Conservation (phyloP, 1,140 invertebrate genomes). For the Drosophila suzukii region DNA sequence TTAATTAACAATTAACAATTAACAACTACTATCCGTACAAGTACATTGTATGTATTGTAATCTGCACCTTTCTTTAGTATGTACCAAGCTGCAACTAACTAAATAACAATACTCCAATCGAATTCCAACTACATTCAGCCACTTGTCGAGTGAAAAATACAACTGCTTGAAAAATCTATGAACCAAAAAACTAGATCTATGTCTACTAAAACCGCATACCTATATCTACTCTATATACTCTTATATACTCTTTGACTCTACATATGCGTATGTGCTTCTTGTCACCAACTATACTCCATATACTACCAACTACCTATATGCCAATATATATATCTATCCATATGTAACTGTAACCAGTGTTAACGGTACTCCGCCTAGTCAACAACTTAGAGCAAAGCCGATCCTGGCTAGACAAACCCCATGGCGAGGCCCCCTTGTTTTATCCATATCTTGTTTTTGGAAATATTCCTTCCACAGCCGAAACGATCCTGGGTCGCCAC, state of each 20-base stretch:
- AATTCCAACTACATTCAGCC: slow-evolving; percentile 59
- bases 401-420: slow-evolving; percentile 48
- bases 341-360: slow-evolving; percentile 61
- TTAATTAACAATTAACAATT: slow-evolving; percentile 1
- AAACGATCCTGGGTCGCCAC: slow-evolving; percentile 91
- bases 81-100: slow-evolving; percentile 73
- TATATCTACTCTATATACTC: slow-evolving; percentile 62
- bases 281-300: slow-evolving; percentile 74
- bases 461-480: slow-evolving; percentile 86
- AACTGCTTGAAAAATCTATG: slow-evolving; percentile 71
- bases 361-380: slow-evolving; percentile 76
- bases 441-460: slow-evolving; percentile 69
- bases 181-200: slow-evolving; percentile 73
- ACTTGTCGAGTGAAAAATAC: slow-evolving; percentile 62
- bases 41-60: slow-evolving; percentile 66
- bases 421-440: slow-evolving; percentile 57
- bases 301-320: slow-evolving; percentile 55
- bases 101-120: slow-evolving; percentile 43
- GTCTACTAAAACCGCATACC: slow-evolving; percentile 74
- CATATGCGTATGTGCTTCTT: slow-evolving; percentile 81
- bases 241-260: slow-evolving; percentile 70
- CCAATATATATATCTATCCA: slow-evolving; percentile 39
- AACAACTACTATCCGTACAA: slow-evolving; percentile 50
- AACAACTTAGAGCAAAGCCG: slow-evolving; percentile 66
- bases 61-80: slow-evolving; percentile 79